phyloP scores from a whole-genome alignment of 2,888 invertebrate species.

The Andrena camellia region DNA sequence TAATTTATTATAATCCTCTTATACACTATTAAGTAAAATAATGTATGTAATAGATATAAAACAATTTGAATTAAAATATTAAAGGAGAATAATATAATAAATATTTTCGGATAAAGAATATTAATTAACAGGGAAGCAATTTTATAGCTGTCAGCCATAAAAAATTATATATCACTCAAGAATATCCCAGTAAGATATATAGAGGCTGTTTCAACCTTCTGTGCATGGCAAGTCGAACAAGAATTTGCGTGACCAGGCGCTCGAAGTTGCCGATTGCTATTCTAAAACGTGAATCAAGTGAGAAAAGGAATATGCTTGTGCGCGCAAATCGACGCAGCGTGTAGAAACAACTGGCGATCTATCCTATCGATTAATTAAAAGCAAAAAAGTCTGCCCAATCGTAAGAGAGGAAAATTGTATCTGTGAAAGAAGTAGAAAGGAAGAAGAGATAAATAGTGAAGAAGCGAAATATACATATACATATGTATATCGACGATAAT shows the following conservation, averaged over 20 bases:
- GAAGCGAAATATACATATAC: not conserved
- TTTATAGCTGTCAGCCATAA: not conserved
- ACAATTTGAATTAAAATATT: not conserved
- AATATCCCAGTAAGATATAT: constrained; percentile 11
- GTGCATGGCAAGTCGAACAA: constrained; percentile 7
- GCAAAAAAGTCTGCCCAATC: constrained; percentile 22
- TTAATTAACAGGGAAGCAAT: not conserved
- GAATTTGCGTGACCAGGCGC: constrained; percentile 11
- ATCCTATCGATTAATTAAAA: constrained; percentile 27
- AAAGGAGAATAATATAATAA: not conserved
- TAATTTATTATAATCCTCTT: no score
- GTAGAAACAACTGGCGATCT: constrained; percentile 26
- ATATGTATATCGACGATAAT: no score
- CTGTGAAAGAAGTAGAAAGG: not conserved
- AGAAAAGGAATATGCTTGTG: constrained; percentile 3
- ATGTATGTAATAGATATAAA: not conserved
- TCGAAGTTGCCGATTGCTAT: constrained; percentile 2
- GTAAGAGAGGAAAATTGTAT: not conserved
- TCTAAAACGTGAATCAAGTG: constrained; percentile 25
- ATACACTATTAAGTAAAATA: not conserved
- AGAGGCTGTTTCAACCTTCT: constrained; percentile 7
- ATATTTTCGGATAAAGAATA: no score
- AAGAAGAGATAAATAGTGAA: not conserved
- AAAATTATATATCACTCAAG: constrained; percentile 1
- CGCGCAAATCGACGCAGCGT: constrained; percentile 18